Evolutionary conservation across 2,888 invertebrate species (phyloP), one percentile per base, ranked within the genome.

Genomic region (Spisula subtruncata): DNA sequence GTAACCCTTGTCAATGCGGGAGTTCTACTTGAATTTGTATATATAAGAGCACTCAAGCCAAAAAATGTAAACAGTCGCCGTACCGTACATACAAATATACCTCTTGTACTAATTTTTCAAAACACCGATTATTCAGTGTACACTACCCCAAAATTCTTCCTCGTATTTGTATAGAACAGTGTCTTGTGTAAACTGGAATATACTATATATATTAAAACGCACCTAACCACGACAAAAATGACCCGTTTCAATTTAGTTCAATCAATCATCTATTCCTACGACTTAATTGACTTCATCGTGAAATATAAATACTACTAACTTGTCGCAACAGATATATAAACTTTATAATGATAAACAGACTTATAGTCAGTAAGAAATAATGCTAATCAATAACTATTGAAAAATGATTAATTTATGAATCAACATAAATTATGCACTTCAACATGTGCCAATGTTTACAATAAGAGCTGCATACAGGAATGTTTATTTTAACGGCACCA

Each of bases 301-400:
- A 32, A 75, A 32, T 75, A 35, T 60, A 60, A 60, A 60, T 6
- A 60, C 16, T n/a, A n/a, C n/a, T n/a, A 32, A 32, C 75, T 18
- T 75, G 75, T 75, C 75, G 32, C 10, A 75, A 75, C 75, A 32
- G 60, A 35, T 75, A 75, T n/a, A n/a, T 25, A 32, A 29, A 75
- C 29, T 75, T 75, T 25, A 75, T 29, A 71, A 75, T 32, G 35
- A 75, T 75, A 14, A 75, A 75, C 32, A 32, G 6, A 35, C 75
- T 18, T 25, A 32, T 5, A 75, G 75, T 75, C 14, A 75, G 29
- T 25, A 0, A 75, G n/a, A 35, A 14, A 75, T 32, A 35, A 75
- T 35, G 35, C 16, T 75, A 75, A 75, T 75, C 75, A 75, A 75
- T 75, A 75, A 18, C 35, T 35, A 75, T 75, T 35, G 75, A 75